phyloP scores from a whole-genome alignment of 1,140 invertebrate genomes.

The Nomia melanderi region DNA sequence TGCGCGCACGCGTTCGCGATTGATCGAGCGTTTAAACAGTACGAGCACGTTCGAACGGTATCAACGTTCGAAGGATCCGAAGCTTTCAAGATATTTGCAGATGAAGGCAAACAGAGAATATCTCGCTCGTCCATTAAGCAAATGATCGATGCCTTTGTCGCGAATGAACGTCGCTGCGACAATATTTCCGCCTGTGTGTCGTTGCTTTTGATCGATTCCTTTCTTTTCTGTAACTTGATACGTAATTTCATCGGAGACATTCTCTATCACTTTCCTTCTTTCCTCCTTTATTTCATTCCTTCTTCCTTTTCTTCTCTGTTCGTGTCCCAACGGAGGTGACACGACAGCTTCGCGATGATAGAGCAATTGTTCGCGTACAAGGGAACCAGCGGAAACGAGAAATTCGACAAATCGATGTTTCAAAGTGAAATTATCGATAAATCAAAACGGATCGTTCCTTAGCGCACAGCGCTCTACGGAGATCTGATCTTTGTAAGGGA shows the following conservation, averaged over 20 bases:
- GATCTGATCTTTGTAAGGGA: no score
- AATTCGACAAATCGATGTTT: no score
- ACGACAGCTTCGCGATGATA: not conserved
- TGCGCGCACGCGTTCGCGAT: slow-evolving; percentile 21
- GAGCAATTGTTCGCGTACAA: not conserved
- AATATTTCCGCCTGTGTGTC: not conserved
- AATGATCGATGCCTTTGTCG: slow-evolving; percentile 31
- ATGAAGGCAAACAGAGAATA: slow-evolving; percentile 26
- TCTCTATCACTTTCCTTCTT: no score
- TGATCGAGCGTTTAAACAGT: slow-evolving; percentile 12
- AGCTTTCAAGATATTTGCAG: slow-evolving; percentile 38
- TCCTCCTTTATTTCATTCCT: not conserved
- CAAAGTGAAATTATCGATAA: no score
- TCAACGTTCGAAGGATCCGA: slow-evolving; percentile 1
- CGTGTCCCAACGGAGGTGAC: no score
- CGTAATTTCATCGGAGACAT: not conserved
- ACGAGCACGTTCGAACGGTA: slow-evolving; percentile 9
- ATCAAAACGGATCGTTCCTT: no score
- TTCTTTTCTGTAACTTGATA: not conserved
- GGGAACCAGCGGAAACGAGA: no score
- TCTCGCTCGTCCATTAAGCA: slow-evolving; percentile 26
- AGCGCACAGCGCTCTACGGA: no score
- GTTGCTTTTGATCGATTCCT: slow-evolving; percentile 8
- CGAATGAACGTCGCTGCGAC: not conserved
- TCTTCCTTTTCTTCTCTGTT: not conserved